A percentile compares a stretch with the other conserved stretches of the same genome.
phyloP scores from a whole-genome alignment of 2,113 vertebrate species.

The Campylomormyrus tamandua region DNA sequence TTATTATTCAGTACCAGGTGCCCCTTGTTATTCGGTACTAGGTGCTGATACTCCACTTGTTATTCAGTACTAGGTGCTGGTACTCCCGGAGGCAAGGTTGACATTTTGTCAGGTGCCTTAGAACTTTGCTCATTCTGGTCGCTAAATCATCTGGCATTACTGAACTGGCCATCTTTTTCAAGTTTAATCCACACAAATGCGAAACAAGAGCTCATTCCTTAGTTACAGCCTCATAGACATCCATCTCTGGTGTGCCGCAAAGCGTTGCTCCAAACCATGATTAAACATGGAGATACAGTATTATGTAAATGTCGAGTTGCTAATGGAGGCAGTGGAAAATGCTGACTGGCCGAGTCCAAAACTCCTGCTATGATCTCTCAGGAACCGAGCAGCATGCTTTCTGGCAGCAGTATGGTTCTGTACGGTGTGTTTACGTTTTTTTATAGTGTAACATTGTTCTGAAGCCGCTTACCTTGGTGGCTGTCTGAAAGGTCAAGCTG shows the following conservation, averaged over 20 bases:
- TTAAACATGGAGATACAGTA: not conserved
- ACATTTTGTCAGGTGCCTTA: not conserved
- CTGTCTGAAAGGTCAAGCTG: conserved; percentile 11
- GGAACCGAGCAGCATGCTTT: not conserved
- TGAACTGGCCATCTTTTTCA: not conserved
- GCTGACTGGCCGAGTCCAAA: not conserved
- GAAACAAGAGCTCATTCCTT: not conserved
- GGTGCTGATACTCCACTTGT: not conserved
- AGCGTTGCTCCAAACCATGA: not conserved
- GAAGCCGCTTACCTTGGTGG: conserved; percentile 24
- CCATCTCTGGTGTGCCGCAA: not conserved
- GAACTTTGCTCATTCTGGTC: not conserved
- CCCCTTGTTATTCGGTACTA: not conserved
- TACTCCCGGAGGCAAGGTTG: not conserved
- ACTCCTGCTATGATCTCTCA: not conserved
- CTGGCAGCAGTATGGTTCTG: not conserved
- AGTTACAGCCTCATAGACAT: not conserved
- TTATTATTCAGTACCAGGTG: no score
- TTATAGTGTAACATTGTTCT: not conserved
- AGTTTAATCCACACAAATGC: not conserved
- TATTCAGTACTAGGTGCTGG: not conserved
- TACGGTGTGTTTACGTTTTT: not conserved
- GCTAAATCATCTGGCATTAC: not conserved
- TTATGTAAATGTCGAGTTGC: not conserved
- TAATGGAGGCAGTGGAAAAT: not conserved